Base-by-base conservation (phyloP, 1,140 invertebrate genomes). In the Heliconius hewitsoni region DNA sequence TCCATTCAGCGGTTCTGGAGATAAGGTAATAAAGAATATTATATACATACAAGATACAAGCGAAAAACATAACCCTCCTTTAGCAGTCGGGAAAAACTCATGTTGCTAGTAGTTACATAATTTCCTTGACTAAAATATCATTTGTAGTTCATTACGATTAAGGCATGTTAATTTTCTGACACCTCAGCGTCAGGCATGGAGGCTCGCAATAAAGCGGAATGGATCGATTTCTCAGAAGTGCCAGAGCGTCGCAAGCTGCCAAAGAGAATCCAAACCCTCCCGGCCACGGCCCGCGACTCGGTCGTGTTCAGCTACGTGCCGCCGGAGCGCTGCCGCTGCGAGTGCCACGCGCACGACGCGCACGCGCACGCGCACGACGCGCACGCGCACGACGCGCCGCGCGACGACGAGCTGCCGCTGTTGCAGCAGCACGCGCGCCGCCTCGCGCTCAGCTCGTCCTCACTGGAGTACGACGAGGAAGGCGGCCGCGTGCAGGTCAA, bases 171-270 rank as follows among this genome's bases (percentile, higher is more conserved):
- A 39, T 72, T 72, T 72, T 71, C 30, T 72, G 37, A 37, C 71
- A 72, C 71, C 71, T 75, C 55, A 81, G 42, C 78, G 75, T 71
- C 95, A 79, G 71, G 90, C 95, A 79, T 95, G 95, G 86, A 95
- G 92, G 71, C 89, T 90, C 83, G 93, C 83, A 81, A 93, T 77
- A 95, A 94, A 76, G 46, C 83, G 74, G 96, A 96, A 75, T 98
- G 97, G 97, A 97, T 98, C 42, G 97, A 98, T 87, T 98, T 98
- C 87, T 97, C 98, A 89, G 97, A 98, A 84, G 96, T 98, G 74
- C 97, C 97, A 0, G 97, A 98, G 89, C 96, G 96, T 82, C 94
- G 97, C 27, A 97, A 97, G 89, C 95, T 96, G 72, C 97, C 97
- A 16, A 97, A 97, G 91, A 95, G 97, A 77, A 98, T 98, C 81